These are phyloP conservation scores for Stegodyphus mimosarum DNA, from an alignment of 1,140 invertebrate species.

Conservation along the genomic window DNA sequence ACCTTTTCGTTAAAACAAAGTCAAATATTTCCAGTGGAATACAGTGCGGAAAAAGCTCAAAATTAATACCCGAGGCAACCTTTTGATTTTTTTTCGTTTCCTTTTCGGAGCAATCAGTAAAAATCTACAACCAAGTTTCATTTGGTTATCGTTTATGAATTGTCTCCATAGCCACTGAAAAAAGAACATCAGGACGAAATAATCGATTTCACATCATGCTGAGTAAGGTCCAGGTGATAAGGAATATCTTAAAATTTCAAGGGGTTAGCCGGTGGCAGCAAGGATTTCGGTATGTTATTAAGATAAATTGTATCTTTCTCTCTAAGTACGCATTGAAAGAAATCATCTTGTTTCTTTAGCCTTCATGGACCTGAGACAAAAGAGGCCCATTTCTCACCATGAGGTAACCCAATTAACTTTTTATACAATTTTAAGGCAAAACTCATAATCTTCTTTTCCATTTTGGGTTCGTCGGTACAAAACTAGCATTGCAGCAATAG, in stretches of 20 bases:
- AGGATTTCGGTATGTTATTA: background rate
- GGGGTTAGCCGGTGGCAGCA: background rate
- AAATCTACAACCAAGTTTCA: background rate
- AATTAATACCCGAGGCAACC: background rate
- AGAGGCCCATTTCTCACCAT: background rate
- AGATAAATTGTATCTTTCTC: background rate
- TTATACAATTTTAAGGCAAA: background rate
- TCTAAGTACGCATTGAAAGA: background rate
- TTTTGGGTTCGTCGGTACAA: background rate
- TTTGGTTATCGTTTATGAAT: background rate
- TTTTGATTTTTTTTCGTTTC: background rate
- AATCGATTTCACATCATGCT: background rate
- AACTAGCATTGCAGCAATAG: too few species aligned
- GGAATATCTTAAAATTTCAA: background rate
- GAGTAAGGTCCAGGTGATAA: background rate
- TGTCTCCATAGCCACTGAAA: background rate
- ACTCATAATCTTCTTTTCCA: background rate
- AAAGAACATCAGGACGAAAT: background rate
- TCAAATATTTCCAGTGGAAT: background rate
- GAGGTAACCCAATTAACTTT: background rate
- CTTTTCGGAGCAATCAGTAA: background rate
- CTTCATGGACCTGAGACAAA: background rate
- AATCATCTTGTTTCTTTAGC: background rate
- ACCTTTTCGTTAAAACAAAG: background rate
- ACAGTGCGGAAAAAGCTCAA: background rate